Evolutionary conservation across 2,797 vertebrate species (phyloP).

Genomic region (Myoxocephalus aenaeus): DNA sequence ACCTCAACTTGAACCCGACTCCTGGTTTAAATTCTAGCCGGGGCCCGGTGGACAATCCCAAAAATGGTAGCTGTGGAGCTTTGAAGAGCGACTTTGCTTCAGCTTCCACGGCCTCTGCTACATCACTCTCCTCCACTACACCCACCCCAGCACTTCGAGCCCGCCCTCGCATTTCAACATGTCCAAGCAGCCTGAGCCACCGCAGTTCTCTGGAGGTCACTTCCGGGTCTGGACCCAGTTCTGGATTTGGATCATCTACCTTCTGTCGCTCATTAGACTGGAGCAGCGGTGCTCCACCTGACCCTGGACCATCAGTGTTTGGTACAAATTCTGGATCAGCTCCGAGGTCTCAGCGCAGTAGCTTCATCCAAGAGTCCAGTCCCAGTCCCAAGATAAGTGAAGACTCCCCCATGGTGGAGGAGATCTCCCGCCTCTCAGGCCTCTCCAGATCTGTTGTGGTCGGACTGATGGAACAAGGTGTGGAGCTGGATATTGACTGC

Average conservation of each 20-base stretch:
- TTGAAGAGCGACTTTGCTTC: constrained; percentile 56
- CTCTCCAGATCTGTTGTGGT: constrained; percentile 83
- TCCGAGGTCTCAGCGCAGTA: constrained; percentile 75
- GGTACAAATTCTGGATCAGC: constrained; percentile 62
- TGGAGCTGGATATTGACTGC: constrained; percentile 86
- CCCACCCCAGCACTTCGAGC: constrained; percentile 80
- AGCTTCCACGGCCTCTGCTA: constrained; percentile 67
- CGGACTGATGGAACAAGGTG: constrained; percentile 87
- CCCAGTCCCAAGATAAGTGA: constrained; percentile 77
- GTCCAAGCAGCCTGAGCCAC: constrained; percentile 83
- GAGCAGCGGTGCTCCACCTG: constrained; percentile 73
- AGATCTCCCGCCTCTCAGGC: constrained; percentile 86
- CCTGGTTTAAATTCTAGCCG: constrained; percentile 77
- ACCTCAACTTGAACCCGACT: constrained; percentile 84
- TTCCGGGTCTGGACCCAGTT: constrained; percentile 54
- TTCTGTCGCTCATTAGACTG: constrained; percentile 86
- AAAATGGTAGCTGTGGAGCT: constrained; percentile 64
- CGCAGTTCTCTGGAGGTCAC: constrained; percentile 86
- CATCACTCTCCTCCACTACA: constrained; percentile 73
- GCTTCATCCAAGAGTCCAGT: constrained; percentile 73
- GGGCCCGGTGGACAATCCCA: constrained; percentile 61
- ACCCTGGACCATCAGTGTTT: constrained; percentile 53
- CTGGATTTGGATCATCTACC: constrained; percentile 72
- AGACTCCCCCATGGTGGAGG: constrained; percentile 82
- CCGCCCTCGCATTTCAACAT: constrained; percentile 88